Base-by-base conservation (phyloP, 2,888 invertebrate genomes). In the Rugalucina vietnamica region DNA sequence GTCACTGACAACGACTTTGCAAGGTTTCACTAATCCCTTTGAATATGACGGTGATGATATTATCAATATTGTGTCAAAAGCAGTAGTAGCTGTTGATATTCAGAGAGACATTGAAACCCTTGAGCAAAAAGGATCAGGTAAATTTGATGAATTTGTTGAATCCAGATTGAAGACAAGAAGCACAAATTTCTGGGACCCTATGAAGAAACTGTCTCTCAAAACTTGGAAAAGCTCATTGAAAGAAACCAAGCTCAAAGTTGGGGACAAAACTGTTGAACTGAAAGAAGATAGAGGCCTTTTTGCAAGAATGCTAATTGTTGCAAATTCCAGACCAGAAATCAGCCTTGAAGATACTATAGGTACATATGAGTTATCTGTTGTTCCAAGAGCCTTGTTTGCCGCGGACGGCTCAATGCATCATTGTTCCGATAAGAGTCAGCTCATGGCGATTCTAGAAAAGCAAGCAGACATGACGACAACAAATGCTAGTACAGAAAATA, bases 1-100 rank as follows among this genome's bases (percentile, higher is more conserved):
- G n/a, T n/a, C n/a, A n/a, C n/a, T n/a, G n/a, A n/a, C n/a, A n/a
- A n/a, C n/a, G n/a, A n/a, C n/a, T n/a, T n/a, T n/a, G n/a, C n/a
- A n/a, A n/a, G n/a, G n/a, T n/a, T n/a, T n/a, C n/a, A n/a, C n/a
- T n/a, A 60, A 76, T 69, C 78, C 76, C 27, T 29, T 78, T 71
- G 37, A 14, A 14, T 65, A 76, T n/a, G 1, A 65, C 21, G 43
- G 37, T 14, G 29, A 71, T 14, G 71, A 78, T 71, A 34, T 79
- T 32, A 27, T 79, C 54, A 71, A 79, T 29, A 32, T 73, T 27
- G 73, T 73, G 37, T 60, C 73, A 43, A 73, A 74, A 43, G 65
- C 69, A 27, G 74, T 78, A n/a, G n/a, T n/a, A n/a, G n/a, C n/a
- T n/a, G n/a, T n/a, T n/a, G n/a, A n/a, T n/a, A n/a, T n/a, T n/a